These are phyloP conservation scores for Agrochola litura DNA, from an alignment of 2,888 invertebrate species.

Conservation along the genomic window DNA sequence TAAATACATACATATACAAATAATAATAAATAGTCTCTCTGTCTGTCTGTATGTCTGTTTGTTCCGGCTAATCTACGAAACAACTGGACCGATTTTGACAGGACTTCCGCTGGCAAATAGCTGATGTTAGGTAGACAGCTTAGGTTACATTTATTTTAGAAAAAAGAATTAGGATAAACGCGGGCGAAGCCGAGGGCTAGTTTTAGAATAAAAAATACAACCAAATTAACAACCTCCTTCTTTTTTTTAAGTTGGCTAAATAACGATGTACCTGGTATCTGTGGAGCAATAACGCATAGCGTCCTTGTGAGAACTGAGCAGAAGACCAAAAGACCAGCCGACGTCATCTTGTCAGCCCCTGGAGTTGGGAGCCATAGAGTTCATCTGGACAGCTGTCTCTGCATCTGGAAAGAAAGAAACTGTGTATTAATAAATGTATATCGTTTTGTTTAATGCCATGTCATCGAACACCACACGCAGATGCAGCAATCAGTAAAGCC, in stretches of 20 bases:
- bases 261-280: conserved; percentile 79
- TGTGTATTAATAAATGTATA: not conserved
- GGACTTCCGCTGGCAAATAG: too few species aligned
- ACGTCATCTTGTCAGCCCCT: conserved; percentile 85
- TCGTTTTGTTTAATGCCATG: not conserved
- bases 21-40: too few species aligned
- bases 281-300: conserved; percentile 86
- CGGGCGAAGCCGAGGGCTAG: too few species aligned
- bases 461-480: not conserved
- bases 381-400: conserved; percentile 78
- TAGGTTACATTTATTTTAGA: too few species aligned
- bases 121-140: too few species aligned
- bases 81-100: too few species aligned
- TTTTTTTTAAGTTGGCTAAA: not conserved
- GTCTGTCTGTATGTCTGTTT: too few species aligned
- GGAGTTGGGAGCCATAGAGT: conserved; percentile 80
- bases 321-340: conserved; percentile 84
- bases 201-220: not conserved
- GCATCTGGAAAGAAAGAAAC: conserved; percentile 73
- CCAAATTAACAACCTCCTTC: too few species aligned
- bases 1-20: too few species aligned
- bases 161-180: too few species aligned
- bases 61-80: too few species aligned
- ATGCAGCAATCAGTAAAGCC: not conserved
- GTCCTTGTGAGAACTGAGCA: conserved; percentile 85